Base-by-base conservation (phyloP, 1,140 invertebrate genomes). In the Psilanteris sp. region DNA sequence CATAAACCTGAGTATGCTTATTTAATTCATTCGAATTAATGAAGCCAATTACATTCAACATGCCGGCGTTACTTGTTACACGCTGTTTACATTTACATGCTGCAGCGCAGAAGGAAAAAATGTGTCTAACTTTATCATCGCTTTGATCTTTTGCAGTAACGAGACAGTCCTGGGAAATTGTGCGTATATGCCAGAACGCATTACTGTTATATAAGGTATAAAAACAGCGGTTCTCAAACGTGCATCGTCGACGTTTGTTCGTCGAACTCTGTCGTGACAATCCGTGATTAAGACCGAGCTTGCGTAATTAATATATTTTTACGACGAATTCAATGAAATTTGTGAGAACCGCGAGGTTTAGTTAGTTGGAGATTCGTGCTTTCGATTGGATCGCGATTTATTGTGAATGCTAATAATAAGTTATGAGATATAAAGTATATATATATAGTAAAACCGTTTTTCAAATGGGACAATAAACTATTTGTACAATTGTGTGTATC, bases 101-200 rank as follows among this genome's bases (percentile, higher is more conserved):
- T 18, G 70, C 24, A 43, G 16, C 9, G 27, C n/a, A 39, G 43
- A 32, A 59, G 20, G 24, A 57, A 72, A 73, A 73, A 59, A 73
- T 64, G 29, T 59, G 29, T 59, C 36, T 52, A 41, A 59, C 10
- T 52, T 66, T 73, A 73, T 73, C 70, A 73, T 59, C 61, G 43
- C 44, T 44, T 11, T 34, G 59, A 73, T 73, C 70, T 66, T 31
- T 27, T 13, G 13, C 54, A 29, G 44, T 73, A 73, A 73, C 70
- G 44, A 73, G 70, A 73, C 71, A 67, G 61, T 62, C 55, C 54
- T 74, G 71, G 61, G 71, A 74, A 74, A 74, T 74, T 67, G 61
- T 67, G 71, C 62, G 71, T 67, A 55, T 67, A 54, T 11, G 61
- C 61, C 61, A 62, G 59, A 77, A 77, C 73, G 66, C 43, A 71